These are phyloP conservation scores for Antennarius striatus DNA, from an alignment of 2,113 vertebrate genomes.

Conservation along the genomic window DNA sequence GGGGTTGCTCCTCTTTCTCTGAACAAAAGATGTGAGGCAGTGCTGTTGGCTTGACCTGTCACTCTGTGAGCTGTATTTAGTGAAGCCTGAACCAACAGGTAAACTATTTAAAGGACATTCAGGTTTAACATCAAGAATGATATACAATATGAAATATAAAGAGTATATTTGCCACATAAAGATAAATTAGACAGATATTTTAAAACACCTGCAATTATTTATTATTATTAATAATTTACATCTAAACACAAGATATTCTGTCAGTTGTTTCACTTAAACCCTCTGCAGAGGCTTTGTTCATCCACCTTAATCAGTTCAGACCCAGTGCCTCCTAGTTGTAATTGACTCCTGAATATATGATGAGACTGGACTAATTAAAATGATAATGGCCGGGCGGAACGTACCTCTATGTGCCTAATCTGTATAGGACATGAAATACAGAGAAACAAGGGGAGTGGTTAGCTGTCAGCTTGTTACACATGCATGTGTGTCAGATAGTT, in stretches of 20 bases:
- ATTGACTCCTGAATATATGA: conserved; percentile 47
- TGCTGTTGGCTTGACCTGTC: neutral
- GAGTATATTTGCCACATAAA: no score
- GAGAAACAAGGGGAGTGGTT: conserved; percentile 30
- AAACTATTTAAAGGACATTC: no score
- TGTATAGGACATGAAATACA: conserved; percentile 34
- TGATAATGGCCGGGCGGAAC: conserved; percentile 43
- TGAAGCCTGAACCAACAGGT: no score
- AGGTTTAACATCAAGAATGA: no score
- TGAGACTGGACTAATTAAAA: conserved; percentile 58
- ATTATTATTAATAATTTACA: no score
- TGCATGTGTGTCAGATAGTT: conserved; percentile 18
- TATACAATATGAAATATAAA: no score
- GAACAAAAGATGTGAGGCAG: conserved; percentile 32
- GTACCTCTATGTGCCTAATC: conserved; percentile 41
- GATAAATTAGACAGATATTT: no score
- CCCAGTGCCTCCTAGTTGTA: conserved; percentile 38
- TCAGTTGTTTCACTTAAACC: conserved; percentile 25
- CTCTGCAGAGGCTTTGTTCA: conserved; percentile 13
- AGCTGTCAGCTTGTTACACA: conserved; percentile 23
- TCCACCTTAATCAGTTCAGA: conserved; percentile 43
- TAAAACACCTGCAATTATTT: no score
- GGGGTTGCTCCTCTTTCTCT: conserved; percentile 18
- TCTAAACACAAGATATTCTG: conserved; percentile 18
- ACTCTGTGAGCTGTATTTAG: no score